Conservation (phyloP, 2,797 vertebrate species). For the Gobionotothen gibberifrons region DNA sequence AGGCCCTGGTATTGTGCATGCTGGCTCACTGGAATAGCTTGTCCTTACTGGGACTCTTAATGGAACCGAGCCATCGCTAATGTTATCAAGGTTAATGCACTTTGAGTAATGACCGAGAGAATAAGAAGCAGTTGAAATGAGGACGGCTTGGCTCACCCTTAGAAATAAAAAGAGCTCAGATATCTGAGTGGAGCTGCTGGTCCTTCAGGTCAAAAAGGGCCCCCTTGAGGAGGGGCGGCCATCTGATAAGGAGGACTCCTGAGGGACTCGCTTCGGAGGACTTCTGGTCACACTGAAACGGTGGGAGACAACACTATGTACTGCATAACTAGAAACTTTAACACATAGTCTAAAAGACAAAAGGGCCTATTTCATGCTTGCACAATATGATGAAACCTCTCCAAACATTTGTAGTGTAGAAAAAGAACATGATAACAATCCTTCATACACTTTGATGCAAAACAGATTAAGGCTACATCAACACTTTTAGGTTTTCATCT, state of each 20-base stretch:
- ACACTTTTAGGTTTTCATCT: no score
- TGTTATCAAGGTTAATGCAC: no score
- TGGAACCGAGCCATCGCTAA: not conserved
- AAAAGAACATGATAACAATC: not conserved
- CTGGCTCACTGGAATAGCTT: not conserved
- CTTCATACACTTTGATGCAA: not conserved
- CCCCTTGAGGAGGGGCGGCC: no score
- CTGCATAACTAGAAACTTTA: not conserved
- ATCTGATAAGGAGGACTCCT: not conserved
- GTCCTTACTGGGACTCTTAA: not conserved
- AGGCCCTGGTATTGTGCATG: not conserved
- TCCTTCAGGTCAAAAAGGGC: not conserved
- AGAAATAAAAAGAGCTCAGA: not conserved
- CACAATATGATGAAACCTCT: not conserved
- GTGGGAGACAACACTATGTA: not conserved
- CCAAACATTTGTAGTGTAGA: not conserved
- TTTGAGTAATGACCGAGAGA: not conserved
- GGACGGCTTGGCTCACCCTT: not conserved
- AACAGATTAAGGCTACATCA: not conserved
- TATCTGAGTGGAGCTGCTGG: not conserved
- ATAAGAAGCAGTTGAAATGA: not conserved
- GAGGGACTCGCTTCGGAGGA: not conserved
- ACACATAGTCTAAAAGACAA: no score
- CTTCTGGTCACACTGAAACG: not conserved
- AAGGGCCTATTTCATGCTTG: no score